phyloP scores from a whole-genome alignment of 2,113 vertebrate species.

The Sapayoa aenigma region DNA sequence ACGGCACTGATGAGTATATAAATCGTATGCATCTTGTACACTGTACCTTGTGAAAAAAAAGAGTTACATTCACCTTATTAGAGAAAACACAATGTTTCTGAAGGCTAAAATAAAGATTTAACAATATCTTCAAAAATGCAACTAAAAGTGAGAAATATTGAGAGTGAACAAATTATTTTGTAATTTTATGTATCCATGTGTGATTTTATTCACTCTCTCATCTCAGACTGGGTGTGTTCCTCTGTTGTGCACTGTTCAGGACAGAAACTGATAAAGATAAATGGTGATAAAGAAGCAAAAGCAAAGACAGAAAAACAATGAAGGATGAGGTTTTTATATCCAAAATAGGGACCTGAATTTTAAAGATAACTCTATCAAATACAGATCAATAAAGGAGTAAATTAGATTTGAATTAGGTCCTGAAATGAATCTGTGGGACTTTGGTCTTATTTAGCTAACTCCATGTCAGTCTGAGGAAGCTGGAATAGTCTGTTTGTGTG shows the following conservation, averaged over 20 bases:
- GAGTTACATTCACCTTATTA: background rate
- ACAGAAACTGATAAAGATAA: conserved; percentile 20
- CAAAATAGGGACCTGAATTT: background rate
- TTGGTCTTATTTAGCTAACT: background rate
- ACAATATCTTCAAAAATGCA: background rate
- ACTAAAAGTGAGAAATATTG: background rate
- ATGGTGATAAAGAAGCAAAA: background rate
- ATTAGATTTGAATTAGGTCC: background rate
- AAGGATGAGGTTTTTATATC: conserved; percentile 19
- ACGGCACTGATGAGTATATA: background rate
- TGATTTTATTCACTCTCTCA: background rate
- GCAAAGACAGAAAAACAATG: background rate
- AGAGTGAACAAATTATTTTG: background rate
- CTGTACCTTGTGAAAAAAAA: background rate
- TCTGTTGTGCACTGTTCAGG: background rate
- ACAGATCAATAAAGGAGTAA: conserved; percentile 19
- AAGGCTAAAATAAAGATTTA: background rate
- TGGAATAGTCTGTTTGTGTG: background rate
- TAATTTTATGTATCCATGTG: fast-evolving
- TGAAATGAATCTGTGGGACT: background rate
- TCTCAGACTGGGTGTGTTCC: background rate
- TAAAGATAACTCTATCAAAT: background rate
- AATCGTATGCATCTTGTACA: background rate
- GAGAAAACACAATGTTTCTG: background rate
- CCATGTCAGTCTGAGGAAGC: background rate